Percentiles rank a stretch among this genome's conserved stretches.
These are phyloP conservation scores for Hylaea fasciaria DNA, from an alignment of 2,888 invertebrate species.

Conservation along the genomic window DNA sequence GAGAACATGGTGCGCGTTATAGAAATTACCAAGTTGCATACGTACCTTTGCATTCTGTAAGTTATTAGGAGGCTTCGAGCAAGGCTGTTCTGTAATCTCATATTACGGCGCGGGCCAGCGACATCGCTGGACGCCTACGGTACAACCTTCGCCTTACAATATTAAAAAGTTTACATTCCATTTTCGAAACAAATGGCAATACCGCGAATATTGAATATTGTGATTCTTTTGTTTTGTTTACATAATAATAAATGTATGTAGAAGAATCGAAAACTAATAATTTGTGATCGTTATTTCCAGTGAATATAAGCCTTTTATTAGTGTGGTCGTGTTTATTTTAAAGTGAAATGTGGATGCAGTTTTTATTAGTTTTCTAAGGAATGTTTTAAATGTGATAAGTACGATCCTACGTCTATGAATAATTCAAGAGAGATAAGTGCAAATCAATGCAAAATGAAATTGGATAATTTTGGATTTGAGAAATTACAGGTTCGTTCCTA, in stretches of 20 bases:
- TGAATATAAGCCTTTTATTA: slow-evolving; percentile 1
- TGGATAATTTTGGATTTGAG: slow-evolving; percentile 81
- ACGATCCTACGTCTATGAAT: slow-evolving; percentile 43
- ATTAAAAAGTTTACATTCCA: slow-evolving; percentile 33
- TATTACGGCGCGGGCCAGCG: slow-evolving; percentile 71
- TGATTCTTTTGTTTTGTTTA: slow-evolving; percentile 15
- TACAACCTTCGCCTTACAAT: slow-evolving; percentile 55
- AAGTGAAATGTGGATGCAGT: not conserved
- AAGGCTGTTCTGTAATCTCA: slow-evolving; percentile 65
- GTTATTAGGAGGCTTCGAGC: slow-evolving; percentile 60
- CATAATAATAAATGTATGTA: too few relatives aligned
- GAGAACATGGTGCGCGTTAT: slow-evolving; percentile 52
- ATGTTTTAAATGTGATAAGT: slow-evolving; percentile 28
- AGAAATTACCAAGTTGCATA: slow-evolving; percentile 53
- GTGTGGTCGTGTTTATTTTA: not conserved
- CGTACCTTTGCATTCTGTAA: slow-evolving; percentile 62
- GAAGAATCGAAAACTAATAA: not conserved
- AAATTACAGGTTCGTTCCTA: slow-evolving; percentile 68
- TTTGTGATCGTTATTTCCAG: not conserved
- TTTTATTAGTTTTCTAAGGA: slow-evolving; percentile 2
- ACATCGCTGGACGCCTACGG: slow-evolving; percentile 71
- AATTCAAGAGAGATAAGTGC: slow-evolving; percentile 33
- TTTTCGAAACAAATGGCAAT: slow-evolving; percentile 18
- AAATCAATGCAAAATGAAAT: slow-evolving; percentile 65
- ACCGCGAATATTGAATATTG: not conserved